Base-by-base conservation (phyloP, 1,140 invertebrate species). In the Octopus sinensis region DNA sequence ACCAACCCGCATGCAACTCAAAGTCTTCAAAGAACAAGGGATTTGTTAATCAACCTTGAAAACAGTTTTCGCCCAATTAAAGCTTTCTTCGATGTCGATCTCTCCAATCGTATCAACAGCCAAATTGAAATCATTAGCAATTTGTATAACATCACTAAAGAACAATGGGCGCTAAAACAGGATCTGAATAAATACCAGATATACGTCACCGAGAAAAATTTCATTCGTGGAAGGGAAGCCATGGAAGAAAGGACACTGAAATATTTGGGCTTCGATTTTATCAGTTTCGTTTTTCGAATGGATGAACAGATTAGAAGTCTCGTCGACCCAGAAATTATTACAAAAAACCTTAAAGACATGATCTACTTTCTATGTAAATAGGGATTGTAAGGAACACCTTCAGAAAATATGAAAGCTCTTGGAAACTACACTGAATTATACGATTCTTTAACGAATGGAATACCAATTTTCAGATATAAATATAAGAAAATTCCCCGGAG, bases 171-270 rank as follows among this genome's bases (percentile, higher is more conserved):
- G 5, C 81, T 73, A 17, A 87, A 87, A 79, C 71, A 79, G 7
- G 78, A 82, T 30, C 79, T 87, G 43, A 83, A 83, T 10, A 76
- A 77, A 51, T 88, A 83, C 68, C 87, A 88, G 75, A 80, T 78
- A 13, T 87, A 84, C 56, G 82, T 83, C 43, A 56, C 86, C 0
- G 76, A 81, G 62, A 86, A 86, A 62, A 87, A 88, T 79, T 88
- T 88, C 79, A 81, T 86, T 43, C 75, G 85, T 51, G 82, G 62
- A 3, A 75, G 85, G 10, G 83, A 86, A 62, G 87, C 85, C 1
- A 87, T 87, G 87, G 86, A 87, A 23, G 87, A 88, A 80, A 79
- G 85, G 68, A 87, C 86, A 30, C 80, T 87, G 13, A 80, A 78
- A 9, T 79, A 83, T 75, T 52, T 88, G 6, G 82, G 83, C n/a